Base-by-base conservation (phyloP, 30 jellyfish, hydroid and myxozoan species). In the Morbakka virulenta region DNA sequence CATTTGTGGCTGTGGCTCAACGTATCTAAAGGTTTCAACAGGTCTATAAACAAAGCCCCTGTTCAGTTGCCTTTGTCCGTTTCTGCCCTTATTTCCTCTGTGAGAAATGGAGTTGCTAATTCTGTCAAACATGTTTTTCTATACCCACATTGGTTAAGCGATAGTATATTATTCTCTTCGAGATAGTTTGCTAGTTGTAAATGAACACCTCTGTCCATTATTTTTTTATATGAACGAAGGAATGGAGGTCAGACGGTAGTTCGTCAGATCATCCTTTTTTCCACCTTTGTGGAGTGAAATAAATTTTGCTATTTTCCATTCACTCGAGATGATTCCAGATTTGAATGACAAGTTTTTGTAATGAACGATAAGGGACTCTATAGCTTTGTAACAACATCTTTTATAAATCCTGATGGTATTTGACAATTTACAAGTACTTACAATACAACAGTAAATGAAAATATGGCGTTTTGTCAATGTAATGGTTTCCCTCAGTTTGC, bases 221-320 rank as follows among this genome's bases (percentile, higher is more conserved):
- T 64, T 64, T 70, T 70, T 34, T 70, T 35, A 21, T 23, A 12
- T 24, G 35, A 70, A 32, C n/a, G 82, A 26, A 27, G 49, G 35
- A 23, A 70, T 35, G 36, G 72, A 70, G 22, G 49, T 70, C 22
- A 48, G 77, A 49, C 77, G 82, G 34, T n/a, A 70, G 72, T 70
- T 64, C 25, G 41, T 70, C 73, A 23, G 23, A 41, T 71, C 83
- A 35, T 71, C 83, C 22, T 28, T 71, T 28, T 29, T 23, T 24
- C 83, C 83, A 26, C 72, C 72, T 57, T 71, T 71, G 76, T 64
- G 76, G 50, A 64, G 26, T 64, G 76, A 53, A n/a, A n/a, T 64
- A 25, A 69, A 27, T 36, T 69, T 69, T 36, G 81, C 74, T 36
- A 22, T 31, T 34, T 69, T 69, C 76, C 53, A 64, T 17, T 64